These are phyloP conservation scores for Alectoris magna DNA, from an alignment of 2,797 vertebrate species.

Conservation along the genomic window DNA sequence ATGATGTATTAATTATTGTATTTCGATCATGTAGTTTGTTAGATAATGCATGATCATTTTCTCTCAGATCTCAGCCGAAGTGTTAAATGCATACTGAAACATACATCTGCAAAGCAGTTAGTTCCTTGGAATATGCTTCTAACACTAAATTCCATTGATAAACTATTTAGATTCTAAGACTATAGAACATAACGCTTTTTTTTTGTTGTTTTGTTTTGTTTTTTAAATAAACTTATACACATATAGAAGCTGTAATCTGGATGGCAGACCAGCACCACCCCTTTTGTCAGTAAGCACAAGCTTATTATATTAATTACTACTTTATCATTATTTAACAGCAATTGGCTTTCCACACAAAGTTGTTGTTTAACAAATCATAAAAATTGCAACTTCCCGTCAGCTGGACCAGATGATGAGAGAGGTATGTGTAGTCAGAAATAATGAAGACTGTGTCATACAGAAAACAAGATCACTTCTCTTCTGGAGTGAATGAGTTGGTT, in stretches of 20 bases:
- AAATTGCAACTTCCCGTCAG: neutral
- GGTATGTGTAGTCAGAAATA: neutral
- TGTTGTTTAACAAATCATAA: neutral
- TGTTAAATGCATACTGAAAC: neutral
- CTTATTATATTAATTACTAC: neutral
- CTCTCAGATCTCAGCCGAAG: constrained; percentile 1
- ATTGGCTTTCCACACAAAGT: neutral
- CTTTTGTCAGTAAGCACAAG: neutral
- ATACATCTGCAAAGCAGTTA: neutral
- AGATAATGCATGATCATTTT: constrained; percentile 22
- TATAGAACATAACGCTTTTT: neutral
- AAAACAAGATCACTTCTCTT: neutral
- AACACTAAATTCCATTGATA: neutral
- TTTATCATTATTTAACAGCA: neutral
- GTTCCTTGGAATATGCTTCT: constrained; percentile 1
- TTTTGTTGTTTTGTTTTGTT: too few species aligned
- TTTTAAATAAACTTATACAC: neutral
- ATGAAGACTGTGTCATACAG: neutral
- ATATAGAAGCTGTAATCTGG: neutral
- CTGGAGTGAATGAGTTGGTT: neutral
- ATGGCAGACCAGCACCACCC: accelerated
- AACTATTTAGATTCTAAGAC: neutral
- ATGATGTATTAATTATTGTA: constrained; percentile 57
- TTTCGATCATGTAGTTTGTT: constrained; percentile 41
- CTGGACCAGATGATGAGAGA: neutral